Conservation (phyloP, 2,113 vertebrate species). For the Microcebus griseorufus region DNA sequence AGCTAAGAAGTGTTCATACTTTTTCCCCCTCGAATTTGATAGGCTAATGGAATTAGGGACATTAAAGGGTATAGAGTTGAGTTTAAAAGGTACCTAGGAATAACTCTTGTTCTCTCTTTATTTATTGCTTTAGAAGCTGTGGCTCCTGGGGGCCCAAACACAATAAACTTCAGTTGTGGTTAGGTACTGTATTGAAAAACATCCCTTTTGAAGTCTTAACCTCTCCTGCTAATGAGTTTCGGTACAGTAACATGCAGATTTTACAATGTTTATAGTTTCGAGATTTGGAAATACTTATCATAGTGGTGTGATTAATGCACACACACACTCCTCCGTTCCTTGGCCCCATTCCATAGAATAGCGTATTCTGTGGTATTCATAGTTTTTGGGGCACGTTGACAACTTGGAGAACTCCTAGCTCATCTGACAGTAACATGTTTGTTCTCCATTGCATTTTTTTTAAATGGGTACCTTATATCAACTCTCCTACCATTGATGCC, state of each 20-base stretch:
- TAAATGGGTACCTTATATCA: background rate
- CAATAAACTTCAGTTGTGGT: background rate
- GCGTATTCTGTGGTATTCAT: background rate
- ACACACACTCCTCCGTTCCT: rapidly evolving
- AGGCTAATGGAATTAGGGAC: no score
- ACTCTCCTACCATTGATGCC: background rate
- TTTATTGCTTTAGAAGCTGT: background rate
- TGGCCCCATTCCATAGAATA: no score
- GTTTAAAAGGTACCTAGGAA: background rate
- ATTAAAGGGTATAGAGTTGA: background rate
- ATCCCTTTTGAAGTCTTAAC: background rate
- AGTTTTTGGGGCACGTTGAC: background rate
- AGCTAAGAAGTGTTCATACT: background rate
- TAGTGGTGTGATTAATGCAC: background rate
- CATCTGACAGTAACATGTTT: background rate
- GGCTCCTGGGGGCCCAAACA: background rate
- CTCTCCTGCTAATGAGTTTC: background rate
- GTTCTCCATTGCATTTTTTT: background rate
- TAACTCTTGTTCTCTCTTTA: background rate
- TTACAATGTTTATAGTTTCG: background rate
- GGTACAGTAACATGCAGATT: background rate
- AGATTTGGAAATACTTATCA: background rate
- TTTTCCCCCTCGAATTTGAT: background rate
- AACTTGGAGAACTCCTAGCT: background rate
- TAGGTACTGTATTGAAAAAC: background rate